These are phyloP conservation scores for Aphaenogaster rudis DNA, from an alignment of 1,140 invertebrate species.

Conservation along the genomic window DNA sequence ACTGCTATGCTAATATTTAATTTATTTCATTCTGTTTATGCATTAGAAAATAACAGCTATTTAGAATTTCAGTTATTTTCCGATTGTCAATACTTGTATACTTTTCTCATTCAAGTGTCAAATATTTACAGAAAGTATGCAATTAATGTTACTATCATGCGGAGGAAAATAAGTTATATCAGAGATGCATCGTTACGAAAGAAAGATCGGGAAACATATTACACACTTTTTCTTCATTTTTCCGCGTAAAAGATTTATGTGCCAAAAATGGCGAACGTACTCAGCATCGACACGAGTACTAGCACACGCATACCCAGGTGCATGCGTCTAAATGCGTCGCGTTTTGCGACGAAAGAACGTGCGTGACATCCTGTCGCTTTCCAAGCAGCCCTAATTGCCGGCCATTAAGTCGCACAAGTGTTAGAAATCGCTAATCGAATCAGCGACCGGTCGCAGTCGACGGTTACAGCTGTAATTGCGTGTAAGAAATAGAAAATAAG, in stretches of 20 bases:
- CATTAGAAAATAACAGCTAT: not conserved
- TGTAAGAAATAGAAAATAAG: constrained; percentile 65
- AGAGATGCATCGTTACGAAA: not conserved
- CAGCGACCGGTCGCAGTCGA: constrained; percentile 51
- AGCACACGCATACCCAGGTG: constrained; percentile 9
- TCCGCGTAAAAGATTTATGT: constrained; percentile 15
- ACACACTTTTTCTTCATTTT: not conserved
- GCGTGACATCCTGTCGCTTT: constrained; percentile 57
- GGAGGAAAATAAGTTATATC: not conserved
- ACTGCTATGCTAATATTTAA: not conserved
- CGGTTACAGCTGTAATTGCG: constrained; percentile 62
- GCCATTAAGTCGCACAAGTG: constrained; percentile 61
- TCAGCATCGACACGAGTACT: not conserved
- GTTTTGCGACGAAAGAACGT: constrained; percentile 58
- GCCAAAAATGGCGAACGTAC: not conserved
- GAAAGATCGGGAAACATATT: not conserved
- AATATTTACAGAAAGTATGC: not conserved
- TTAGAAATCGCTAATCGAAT: constrained; percentile 65
- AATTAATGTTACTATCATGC: not conserved
- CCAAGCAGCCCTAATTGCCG: constrained; percentile 58
- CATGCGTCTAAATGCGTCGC: constrained; percentile 62
- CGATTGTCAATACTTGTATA: not conserved
- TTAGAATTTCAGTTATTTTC: not conserved
- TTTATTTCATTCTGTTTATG: not conserved
- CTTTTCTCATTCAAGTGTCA: not conserved